Conservation (phyloP, 2,113 vertebrate genomes). For the Caloenas nicobarica region DNA sequence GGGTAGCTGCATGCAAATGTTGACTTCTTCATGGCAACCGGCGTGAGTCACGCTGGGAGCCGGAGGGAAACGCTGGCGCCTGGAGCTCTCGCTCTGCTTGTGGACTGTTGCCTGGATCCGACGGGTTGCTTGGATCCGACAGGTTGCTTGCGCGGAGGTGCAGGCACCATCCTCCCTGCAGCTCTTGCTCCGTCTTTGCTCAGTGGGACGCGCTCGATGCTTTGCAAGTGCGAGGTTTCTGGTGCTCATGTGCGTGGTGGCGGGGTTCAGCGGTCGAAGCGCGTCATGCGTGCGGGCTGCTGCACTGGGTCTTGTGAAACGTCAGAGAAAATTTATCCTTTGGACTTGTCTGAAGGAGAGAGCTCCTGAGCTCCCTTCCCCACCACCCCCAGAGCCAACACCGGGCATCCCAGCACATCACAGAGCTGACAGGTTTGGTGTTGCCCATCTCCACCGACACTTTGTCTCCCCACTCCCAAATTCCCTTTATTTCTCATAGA, state of each 20-base stretch:
- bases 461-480: not conserved
- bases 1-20: slow-evolving; percentile 21
- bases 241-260: accelerated
- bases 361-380: accelerated
- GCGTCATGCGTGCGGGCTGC: accelerated
- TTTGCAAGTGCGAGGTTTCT: not conserved
- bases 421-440: accelerated
- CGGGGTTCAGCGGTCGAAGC: accelerated
- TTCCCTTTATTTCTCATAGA: not conserved
- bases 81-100: not conserved
- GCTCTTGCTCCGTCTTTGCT: not conserved
- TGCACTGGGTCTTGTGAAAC: not conserved
- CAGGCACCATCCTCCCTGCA: not conserved
- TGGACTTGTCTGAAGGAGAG: not conserved
- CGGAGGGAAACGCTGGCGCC: not conserved
- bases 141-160: not conserved
- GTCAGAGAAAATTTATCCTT: not conserved
- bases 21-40: slow-evolving; percentile 21
- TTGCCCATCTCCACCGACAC: not conserved
- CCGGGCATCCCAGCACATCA: not conserved
- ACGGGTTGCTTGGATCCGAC: not conserved
- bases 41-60: slow-evolving; percentile 1
- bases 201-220: accelerated
- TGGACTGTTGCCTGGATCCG: not conserved
- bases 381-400: not conserved